phyloP scores from a whole-genome alignment of 2,888 invertebrate genomes.

The Caenorhabditis afra region DNA sequence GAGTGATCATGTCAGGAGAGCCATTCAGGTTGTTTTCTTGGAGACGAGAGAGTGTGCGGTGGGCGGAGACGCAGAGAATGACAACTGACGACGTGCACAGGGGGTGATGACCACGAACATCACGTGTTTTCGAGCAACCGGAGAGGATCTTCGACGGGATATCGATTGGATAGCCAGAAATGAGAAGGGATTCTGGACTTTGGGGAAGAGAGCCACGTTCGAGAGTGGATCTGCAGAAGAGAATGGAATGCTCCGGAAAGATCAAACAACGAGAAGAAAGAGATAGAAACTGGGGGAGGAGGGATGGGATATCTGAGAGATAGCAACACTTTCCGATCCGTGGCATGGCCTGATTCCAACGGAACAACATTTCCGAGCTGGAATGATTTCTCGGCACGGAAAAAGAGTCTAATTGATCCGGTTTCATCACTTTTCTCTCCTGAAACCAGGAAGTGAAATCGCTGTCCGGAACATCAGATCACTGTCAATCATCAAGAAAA shows the following conservation, averaged over 20 bases:
- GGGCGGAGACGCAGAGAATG: constrained; percentile 24
- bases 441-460: background rate
- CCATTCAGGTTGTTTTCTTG: constrained; percentile 19
- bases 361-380: too few relatives aligned
- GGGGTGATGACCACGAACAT: constrained; percentile 50
- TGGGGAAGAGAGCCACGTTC: background rate
- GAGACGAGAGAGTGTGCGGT: constrained; percentile 8
- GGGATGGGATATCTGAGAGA: too few relatives aligned
- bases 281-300: too few relatives aligned
- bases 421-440: too few relatives aligned
- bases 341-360: too few relatives aligned
- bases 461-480: background rate
- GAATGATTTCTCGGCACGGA: too few relatives aligned
- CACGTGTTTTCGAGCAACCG: constrained; percentile 25
- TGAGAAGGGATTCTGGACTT: background rate
- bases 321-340: too few relatives aligned
- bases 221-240: background rate
- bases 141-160: constrained; percentile 4
- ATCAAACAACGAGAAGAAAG: too few relatives aligned
- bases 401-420: too few relatives aligned
- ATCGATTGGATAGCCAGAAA: constrained; percentile 1
- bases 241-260: background rate
- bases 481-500: background rate
- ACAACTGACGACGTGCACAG: constrained; percentile 17
- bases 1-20: background rate